phyloP scores from a whole-genome alignment of 2,888 invertebrate species.

The Smittia sp. region DNA sequence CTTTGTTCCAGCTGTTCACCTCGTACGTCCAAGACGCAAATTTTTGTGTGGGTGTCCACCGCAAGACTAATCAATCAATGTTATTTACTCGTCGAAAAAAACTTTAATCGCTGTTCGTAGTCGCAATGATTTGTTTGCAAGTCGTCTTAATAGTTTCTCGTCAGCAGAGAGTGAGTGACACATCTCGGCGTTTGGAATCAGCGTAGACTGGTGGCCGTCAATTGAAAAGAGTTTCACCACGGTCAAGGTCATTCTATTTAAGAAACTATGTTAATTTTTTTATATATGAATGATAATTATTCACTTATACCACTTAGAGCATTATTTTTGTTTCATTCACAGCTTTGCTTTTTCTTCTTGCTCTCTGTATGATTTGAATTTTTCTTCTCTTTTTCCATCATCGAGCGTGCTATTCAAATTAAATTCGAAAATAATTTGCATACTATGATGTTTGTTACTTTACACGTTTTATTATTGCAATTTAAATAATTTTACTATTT shows the following conservation, averaged over 20 bases:
- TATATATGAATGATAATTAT: slow-evolving; percentile 34
- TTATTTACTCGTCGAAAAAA: not conserved
- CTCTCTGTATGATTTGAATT: not conserved
- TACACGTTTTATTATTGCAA: slow-evolving; percentile 35
- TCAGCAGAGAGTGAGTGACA: not conserved
- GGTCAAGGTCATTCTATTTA: slow-evolving; percentile 42
- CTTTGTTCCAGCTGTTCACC: not conserved
- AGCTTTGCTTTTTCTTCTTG: slow-evolving; percentile 5
- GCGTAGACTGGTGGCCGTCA: slow-evolving; percentile 33
- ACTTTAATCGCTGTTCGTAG: slow-evolving; percentile 2
- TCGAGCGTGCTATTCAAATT: slow-evolving; percentile 34
- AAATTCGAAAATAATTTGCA: slow-evolving; percentile 40
- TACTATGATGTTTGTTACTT: slow-evolving; percentile 37
- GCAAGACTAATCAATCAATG: slow-evolving; percentile 16
- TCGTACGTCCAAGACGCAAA: not conserved
- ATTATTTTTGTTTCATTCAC: slow-evolving; percentile 33
- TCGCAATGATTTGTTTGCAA: slow-evolving; percentile 18
- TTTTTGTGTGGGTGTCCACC: not conserved
- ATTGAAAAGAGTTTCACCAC: slow-evolving; percentile 22
- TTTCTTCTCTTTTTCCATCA: not conserved
- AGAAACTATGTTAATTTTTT: slow-evolving; percentile 41
- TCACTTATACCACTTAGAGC: slow-evolving; percentile 20
- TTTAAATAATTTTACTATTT: slow-evolving; percentile 18
- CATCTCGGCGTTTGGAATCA: not conserved
- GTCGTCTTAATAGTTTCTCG: slow-evolving; percentile 21